phyloP scores from a whole-genome alignment of 1,140 invertebrate species.

The Anastatus disparis region DNA sequence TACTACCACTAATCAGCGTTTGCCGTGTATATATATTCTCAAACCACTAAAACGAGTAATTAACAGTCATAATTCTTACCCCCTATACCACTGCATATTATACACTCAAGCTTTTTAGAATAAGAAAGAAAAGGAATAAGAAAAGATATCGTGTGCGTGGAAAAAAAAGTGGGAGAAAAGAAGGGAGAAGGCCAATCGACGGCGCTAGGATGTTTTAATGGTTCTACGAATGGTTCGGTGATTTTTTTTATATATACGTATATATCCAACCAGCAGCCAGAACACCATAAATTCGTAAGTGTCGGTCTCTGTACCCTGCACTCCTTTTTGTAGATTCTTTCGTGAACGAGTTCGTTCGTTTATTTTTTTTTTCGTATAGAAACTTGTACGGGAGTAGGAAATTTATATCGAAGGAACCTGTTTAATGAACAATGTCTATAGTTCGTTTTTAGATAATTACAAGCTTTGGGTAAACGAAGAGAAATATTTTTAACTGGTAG shows the following conservation, averaged over 20 bases:
- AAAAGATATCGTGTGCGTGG: neutral
- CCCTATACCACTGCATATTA: neutral
- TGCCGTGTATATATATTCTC: constrained; percentile 42
- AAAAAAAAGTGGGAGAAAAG: neutral
- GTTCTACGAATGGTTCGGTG: constrained; percentile 46
- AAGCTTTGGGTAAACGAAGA: neutral
- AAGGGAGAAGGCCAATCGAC: constrained; percentile 1
- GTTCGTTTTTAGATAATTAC: constrained; percentile 28
- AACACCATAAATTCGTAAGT: constrained; percentile 51
- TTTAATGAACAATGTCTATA: constrained; percentile 41
- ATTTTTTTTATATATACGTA: too few species aligned
- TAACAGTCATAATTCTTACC: constrained; percentile 59
- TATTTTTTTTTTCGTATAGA: neutral
- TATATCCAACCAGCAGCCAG: too few species aligned
- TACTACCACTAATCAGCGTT: constrained; percentile 54
- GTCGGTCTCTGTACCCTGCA: constrained; percentile 28
- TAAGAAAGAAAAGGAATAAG: neutral
- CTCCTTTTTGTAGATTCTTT: too few species aligned
- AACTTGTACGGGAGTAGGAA: neutral
- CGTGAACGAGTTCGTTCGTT: too few species aligned
- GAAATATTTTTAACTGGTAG: constrained; percentile 5
- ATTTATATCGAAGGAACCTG: constrained; percentile 36
- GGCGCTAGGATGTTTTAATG: constrained; percentile 49
- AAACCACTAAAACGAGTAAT: constrained; percentile 56
- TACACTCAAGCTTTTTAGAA: neutral